These are phyloP conservation scores for Diorhabda sublineata DNA, from an alignment of 1,140 invertebrate genomes.

Conservation along the genomic window DNA sequence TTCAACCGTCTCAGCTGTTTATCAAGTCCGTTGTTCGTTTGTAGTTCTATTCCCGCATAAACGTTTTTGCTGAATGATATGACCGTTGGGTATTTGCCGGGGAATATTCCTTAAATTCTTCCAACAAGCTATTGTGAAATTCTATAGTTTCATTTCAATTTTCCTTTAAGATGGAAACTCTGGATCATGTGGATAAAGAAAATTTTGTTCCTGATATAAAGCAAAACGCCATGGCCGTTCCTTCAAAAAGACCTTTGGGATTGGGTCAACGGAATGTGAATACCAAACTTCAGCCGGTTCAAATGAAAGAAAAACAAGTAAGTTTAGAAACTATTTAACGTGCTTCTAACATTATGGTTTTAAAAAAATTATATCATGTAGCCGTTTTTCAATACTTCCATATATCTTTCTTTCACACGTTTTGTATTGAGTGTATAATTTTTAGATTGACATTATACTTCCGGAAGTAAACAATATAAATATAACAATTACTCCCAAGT, in stretches of 20 bases:
- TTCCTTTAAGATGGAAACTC: slow-evolving; percentile 54
- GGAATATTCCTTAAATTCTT: neutral
- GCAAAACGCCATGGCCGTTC: slow-evolving; percentile 48
- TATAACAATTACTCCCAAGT: no score
- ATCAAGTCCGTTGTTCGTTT: neutral
- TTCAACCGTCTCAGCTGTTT: slow-evolving; percentile 20
- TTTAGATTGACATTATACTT: no score
- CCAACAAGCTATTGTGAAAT: neutral
- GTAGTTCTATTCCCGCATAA: slow-evolving; percentile 1
- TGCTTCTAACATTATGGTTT: no score
- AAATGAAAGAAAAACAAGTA: neutral
- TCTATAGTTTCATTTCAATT: neutral
- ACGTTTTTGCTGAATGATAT: slow-evolving; percentile 5
- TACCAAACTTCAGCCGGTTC: slow-evolving; percentile 33
- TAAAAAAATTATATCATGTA: no score
- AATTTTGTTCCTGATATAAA: slow-evolving; percentile 50
- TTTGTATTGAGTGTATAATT: no score
- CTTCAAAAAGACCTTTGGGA: slow-evolving; percentile 55
- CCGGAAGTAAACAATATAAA: no score
- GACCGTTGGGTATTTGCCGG: slow-evolving; percentile 10
- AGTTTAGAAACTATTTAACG: slow-evolving; percentile 28
- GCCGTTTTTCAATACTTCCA: no score
- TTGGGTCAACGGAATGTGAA: slow-evolving; percentile 46
- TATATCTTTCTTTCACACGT: no score
- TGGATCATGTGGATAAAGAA: slow-evolving; percentile 65